phyloP scores from a whole-genome alignment of 2,888 invertebrate genomes.

The Drosophila lacicola region DNA sequence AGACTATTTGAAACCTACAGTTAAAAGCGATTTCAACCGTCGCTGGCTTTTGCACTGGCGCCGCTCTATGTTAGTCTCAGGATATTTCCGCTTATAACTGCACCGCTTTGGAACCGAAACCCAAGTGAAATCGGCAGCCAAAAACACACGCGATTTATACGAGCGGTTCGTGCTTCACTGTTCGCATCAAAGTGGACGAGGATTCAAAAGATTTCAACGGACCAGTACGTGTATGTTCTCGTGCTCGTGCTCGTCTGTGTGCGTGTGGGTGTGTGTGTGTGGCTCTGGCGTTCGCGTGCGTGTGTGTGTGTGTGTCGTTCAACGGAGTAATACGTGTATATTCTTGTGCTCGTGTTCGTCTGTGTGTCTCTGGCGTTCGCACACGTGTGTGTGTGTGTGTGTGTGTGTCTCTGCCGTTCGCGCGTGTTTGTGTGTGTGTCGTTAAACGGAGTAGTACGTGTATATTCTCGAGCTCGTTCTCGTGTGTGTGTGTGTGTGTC shows the following conservation, averaged over 20 bases:
- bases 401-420: not conserved
- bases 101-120: conserved; percentile 80
- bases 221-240: conserved; percentile 5
- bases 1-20: conserved; percentile 17
- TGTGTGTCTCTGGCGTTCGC: not conserved
- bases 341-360: not conserved
- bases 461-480: no score
- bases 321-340: not conserved
- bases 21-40: conserved; percentile 54
- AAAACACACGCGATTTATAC: conserved; percentile 82
- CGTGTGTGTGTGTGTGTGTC: conserved; percentile 3
- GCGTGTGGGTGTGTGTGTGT: conserved; percentile 1
- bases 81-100: conserved; percentile 65
- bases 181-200: conserved; percentile 55
- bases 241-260: not conserved
- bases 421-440: not conserved
- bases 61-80: conserved; percentile 11
- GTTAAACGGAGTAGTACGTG: no score
- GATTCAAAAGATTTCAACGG: conserved; percentile 79
- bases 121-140: conserved; percentile 78
- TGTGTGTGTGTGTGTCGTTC: not conserved
- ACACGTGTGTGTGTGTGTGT: not conserved
- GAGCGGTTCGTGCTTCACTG: conserved; percentile 41
- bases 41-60: conserved; percentile 26
- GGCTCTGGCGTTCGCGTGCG: not conserved